phyloP scores from a whole-genome alignment of 2,888 invertebrate genomes.

The Parnassius orleans region DNA sequence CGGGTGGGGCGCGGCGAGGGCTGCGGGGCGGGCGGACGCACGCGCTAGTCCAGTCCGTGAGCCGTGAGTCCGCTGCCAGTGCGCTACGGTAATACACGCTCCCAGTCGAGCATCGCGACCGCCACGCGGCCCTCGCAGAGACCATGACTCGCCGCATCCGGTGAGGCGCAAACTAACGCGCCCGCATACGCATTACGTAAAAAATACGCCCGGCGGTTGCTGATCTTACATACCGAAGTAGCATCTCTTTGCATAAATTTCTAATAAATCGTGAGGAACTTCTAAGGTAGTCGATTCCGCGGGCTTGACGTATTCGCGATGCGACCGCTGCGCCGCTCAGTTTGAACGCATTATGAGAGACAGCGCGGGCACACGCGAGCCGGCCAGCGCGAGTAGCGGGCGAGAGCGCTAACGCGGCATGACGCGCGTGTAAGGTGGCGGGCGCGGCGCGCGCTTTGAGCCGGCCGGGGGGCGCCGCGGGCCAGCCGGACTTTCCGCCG shows the following conservation, averaged over 20 bases:
- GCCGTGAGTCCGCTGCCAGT: conserved; percentile 63
- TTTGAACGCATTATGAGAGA: conserved; percentile 49
- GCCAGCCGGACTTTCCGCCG: conserved; percentile 64
- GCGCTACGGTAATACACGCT: conserved; percentile 60
- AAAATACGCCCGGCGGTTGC: conserved; percentile 41
- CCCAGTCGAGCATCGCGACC: conserved; percentile 51
- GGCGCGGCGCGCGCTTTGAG: conserved; percentile 55
- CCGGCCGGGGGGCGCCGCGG: conserved; percentile 73
- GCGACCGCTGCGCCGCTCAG: conserved; percentile 46
- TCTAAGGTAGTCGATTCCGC: conserved; percentile 27
- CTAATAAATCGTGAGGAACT: no score
- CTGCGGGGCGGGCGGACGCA: conserved; percentile 46
- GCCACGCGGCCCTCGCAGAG: conserved; percentile 61
- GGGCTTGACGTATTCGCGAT: conserved; percentile 58
- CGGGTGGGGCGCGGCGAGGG: conserved; percentile 35
- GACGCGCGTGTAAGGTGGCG: conserved; percentile 60
- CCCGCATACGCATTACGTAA: conserved; percentile 63
- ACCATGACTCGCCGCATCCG: conserved; percentile 68
- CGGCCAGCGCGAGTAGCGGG: conserved; percentile 42
- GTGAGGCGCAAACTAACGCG: conserved; percentile 65
- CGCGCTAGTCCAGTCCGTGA: conserved; percentile 40
- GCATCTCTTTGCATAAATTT: conserved; percentile 25
- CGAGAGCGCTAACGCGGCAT: conserved; percentile 46
- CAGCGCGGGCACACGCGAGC: conserved; percentile 43
- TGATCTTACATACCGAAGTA: conserved; percentile 46